A percentile compares a stretch with the other conserved stretches of the same genome.
These are phyloP conservation scores for Philonicus albiceps DNA, from an alignment of 2,888 invertebrate species.

Conservation along the genomic window DNA sequence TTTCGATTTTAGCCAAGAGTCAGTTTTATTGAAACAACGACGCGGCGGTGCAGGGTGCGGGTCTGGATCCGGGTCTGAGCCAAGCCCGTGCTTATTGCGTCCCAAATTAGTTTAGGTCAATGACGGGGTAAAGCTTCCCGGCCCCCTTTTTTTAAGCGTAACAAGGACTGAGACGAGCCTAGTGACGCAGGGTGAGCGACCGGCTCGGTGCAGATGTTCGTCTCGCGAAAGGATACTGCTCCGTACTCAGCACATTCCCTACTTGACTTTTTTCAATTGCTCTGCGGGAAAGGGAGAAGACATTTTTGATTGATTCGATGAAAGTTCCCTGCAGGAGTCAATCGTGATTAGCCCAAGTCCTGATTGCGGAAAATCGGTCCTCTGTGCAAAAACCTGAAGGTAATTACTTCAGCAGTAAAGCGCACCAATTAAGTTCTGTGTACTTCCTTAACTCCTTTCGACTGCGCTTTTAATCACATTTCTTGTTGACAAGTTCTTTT, in stretches of 20 bases:
- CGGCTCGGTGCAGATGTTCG: constrained; percentile 13
- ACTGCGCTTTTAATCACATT: background rate
- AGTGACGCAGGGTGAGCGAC: background rate
- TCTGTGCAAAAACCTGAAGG: background rate
- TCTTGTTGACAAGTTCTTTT: background rate
- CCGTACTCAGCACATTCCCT: background rate
- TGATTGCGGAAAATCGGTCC: background rate
- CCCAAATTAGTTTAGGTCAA: constrained; percentile 36
- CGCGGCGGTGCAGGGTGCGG: background rate
- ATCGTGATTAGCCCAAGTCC: background rate
- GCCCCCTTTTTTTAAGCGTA: background rate
- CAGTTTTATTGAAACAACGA: constrained; percentile 2
- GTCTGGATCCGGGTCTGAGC: background rate
- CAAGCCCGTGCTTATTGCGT: constrained; percentile 15
- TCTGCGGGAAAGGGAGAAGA: constrained; percentile 20
- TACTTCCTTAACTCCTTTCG: background rate
- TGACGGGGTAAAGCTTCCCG: background rate
- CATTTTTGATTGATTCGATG: constrained; percentile 35
- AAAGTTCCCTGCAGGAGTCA: background rate
- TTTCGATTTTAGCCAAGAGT: constrained; percentile 12
- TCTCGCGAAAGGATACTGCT: background rate
- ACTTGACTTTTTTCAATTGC: constrained; percentile 29
- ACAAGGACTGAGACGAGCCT: background rate
- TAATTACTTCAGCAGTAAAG: background rate
- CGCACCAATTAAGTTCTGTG: background rate